These are phyloP conservation scores for Geothlypis trichas DNA, from an alignment of 2,113 vertebrate species.

Conservation along the genomic window DNA sequence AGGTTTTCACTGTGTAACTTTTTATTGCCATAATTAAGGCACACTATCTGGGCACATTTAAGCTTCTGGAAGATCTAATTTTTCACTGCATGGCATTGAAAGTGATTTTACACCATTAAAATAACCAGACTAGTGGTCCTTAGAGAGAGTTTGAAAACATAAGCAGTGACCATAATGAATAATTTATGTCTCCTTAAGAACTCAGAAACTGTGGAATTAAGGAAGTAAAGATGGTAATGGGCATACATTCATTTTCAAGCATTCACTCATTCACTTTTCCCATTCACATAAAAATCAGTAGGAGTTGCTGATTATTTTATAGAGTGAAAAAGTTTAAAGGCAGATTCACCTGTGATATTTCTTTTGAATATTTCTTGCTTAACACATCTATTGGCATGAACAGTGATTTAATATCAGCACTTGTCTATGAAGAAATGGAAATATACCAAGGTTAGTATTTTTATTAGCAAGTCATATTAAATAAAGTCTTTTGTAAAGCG, in stretches of 20 bases:
- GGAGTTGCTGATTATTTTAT: neutral
- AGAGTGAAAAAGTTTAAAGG: neutral
- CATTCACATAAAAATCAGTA: neutral
- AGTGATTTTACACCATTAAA: neutral
- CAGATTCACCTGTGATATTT: slow-evolving; percentile 83
- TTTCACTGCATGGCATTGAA: neutral
- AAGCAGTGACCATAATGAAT: neutral
- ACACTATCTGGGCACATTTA: neutral
- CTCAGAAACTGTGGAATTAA: neutral
- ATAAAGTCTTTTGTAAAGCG: neutral
- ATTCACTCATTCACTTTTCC: neutral
- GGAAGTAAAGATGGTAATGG: neutral
- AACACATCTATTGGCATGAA: slow-evolving; percentile 81
- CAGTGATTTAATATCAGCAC: slow-evolving; percentile 82
- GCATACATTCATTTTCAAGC: neutral
- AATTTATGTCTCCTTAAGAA: neutral
- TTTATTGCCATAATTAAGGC: neutral
- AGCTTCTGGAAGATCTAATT: neutral
- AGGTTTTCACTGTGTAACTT: neutral
- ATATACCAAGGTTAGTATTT: neutral
- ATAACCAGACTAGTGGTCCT: neutral
- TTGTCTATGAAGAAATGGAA: slow-evolving; percentile 78
- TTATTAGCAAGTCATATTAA: neutral
- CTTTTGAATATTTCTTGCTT: slow-evolving; percentile 79
- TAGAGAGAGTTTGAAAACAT: slow-evolving; percentile 11